Base-by-base conservation (phyloP, 2,888 invertebrate genomes). In the Heliconius ismenius region DNA sequence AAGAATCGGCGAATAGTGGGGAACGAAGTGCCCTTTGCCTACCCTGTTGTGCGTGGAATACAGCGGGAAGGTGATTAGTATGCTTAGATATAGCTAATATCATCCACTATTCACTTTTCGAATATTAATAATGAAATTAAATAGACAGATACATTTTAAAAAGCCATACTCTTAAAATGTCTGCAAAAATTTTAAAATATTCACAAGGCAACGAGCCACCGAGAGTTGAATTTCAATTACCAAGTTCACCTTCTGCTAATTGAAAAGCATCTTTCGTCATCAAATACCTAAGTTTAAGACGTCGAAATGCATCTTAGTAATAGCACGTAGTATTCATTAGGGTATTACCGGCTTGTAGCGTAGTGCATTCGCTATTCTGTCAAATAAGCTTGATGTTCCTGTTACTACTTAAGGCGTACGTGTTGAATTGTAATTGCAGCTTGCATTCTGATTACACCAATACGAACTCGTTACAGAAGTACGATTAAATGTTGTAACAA, bases 381-480 rank as follows among this genome's bases (percentile, higher is more conserved):
- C 76, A 75, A 79, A 80, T 79, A 75, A 78, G 80, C 74, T 76
- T 67, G 70, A 77, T 75, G 70, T 78, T 73, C 73, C 70, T 67
- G n/a, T 28, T 60, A 64, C 73, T 75, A 76, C 75, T 75, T 79
- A 76, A 65, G 69, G 70, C 54, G 70, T 76, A 80, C 73, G 77
- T 77, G 75, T 75, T 78, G 67, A 75, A 78, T 78, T 74, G 75
- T 69, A 75, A 77, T 72, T 49, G 77, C 36, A 75, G 54, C 76
- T 75, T 76, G 69, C 54, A 73, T 78, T 73, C 58, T 39, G 73
- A 78, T 70, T 65, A 65, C 36, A 54, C 54, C 32, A 76, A 68
- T 62, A 49, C 54, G 74, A 68, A 62, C 76, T 63, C 62, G 63
- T 69, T 72, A 76, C 39, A 39, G 36, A 36, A 11, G 60, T 68